Evolutionary conservation across 1,140 invertebrate genomes (phyloP).

Genomic region (Drosophila elegans): DNA sequence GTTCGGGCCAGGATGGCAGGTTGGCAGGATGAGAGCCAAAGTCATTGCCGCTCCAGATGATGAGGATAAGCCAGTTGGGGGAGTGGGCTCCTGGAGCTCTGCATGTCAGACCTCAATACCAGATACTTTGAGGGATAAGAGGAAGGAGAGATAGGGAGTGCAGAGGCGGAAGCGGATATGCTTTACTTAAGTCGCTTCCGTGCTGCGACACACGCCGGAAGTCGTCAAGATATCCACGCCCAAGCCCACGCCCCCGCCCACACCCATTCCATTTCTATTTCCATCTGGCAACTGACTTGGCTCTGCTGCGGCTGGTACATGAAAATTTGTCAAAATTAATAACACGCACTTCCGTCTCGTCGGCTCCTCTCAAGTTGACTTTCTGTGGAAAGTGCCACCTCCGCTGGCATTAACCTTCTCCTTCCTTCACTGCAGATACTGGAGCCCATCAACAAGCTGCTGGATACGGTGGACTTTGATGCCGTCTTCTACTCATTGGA

Average conservation of each 20-base stretch:
- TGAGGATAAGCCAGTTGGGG: constrained; percentile 25
- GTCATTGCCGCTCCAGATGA: constrained; percentile 71
- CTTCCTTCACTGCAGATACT: constrained; percentile 87
- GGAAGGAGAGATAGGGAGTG: constrained; percentile 23
- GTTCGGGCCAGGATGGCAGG: constrained; percentile 42
- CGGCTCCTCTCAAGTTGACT: constrained; percentile 29
- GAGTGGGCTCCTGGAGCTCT: constrained; percentile 27
- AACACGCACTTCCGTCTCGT: constrained; percentile 77
- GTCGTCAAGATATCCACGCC: constrained; percentile 60
- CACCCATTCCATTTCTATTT: constrained; percentile 38
- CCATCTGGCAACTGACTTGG: constrained; percentile 56
- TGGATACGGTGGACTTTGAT: constrained; percentile 95
- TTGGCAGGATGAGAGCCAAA: constrained; percentile 45
- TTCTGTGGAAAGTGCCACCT: constrained; percentile 27
- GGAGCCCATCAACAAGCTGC: constrained; percentile 95
- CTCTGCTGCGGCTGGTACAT: constrained; percentile 52
- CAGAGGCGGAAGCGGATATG: constrained; percentile 79
- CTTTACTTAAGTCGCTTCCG: constrained; percentile 83
- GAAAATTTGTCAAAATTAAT: constrained; percentile 84
- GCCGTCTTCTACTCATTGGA: constrained; percentile 97
- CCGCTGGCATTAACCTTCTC: not conserved
- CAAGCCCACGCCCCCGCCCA: constrained; percentile 7
- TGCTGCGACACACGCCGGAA: constrained; percentile 78
- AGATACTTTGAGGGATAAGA: constrained; percentile 36
- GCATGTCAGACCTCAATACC: constrained; percentile 61